Conservation (phyloP, 2,888 invertebrate species). For the Acleris cristana region DNA sequence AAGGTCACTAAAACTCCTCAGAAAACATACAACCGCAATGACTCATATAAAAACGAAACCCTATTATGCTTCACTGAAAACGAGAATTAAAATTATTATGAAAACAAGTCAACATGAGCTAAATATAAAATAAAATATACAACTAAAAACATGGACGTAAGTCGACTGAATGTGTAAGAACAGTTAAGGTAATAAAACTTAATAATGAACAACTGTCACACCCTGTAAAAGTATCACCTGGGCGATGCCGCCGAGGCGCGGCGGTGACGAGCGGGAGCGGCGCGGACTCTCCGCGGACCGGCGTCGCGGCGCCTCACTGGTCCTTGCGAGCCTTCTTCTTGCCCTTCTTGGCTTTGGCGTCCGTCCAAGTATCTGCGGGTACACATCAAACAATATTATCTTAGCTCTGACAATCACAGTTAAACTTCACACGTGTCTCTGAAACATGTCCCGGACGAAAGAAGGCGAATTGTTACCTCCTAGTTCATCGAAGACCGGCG, state of each 20-base stretch:
- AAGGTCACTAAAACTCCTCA: constrained; percentile 62
- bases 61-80: constrained; percentile 76
- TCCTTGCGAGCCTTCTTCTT: constrained; percentile 91
- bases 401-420: constrained; percentile 1
- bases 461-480: constrained; percentile 61
- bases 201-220: constrained; percentile 70
- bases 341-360: constrained; percentile 89
- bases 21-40: constrained; percentile 59
- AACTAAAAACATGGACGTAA: constrained; percentile 82
- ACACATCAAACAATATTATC: constrained; percentile 1
- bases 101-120: constrained; percentile 76
- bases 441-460: not conserved
- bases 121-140: constrained; percentile 79
- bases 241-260: constrained; percentile 23
- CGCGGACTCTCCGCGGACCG: no score
- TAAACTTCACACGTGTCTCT: not conserved
- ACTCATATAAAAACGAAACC: constrained; percentile 65
- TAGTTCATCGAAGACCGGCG: constrained; percentile 74
- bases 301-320: constrained; percentile 78
- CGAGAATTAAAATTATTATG: constrained; percentile 77
- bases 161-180: constrained; percentile 76
- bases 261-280: not conserved
- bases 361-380: constrained; percentile 88
- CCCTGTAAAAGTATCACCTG: constrained; percentile 75
- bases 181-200: constrained; percentile 63